Evolutionary conservation across 2,113 vertebrate species (phyloP), one percentile per base, ranked within the genome.

Genomic region (Larimichthys polyactis): DNA sequence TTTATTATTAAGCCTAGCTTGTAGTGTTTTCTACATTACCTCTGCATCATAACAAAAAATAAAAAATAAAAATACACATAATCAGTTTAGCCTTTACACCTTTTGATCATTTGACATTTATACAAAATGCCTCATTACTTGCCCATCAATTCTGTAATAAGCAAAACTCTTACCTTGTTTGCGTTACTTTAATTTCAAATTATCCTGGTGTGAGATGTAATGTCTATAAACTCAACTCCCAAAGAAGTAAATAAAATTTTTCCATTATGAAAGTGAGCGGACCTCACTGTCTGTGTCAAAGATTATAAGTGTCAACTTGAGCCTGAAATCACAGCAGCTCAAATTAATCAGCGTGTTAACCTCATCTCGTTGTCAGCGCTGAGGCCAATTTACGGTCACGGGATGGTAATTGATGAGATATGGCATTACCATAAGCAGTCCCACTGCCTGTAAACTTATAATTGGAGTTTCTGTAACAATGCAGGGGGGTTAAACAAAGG

Each of bases 311-410:
- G 91, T 92, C 92, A 93, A 87, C 89, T 87, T 90, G 81, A 90
- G 90, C 86, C 91, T 91, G 93, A 89, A 92, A 92, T 93, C 92
- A 91, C 93, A 91, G 92, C 84, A 89, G 91, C 91, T 89, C 87
- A 91, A 88, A 94, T 94, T 92, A 92, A 92, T 93, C 91, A 91
- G 92, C 88, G 88, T 90, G 93, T 93, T 93, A 93, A 94, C 93
- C 93, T 90, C 92, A 89, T 92, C 90, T 92, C 87, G 76, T 90
- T 88, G 87, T 84, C 91, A 82, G 88, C 90, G 85, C 86, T 82
- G 88, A 91, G 93, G 93, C 88, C 90, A 92, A 91, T 93, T 91
- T 88, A 87, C 64, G 93, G 87, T 93, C 93, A 91, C 81, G 67
- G 89, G 67, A 90, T 55, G 79, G 84, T 93, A 93, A 93, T 93